phyloP scores from a whole-genome alignment of 2,888 invertebrate species.

The Helobdella robusta region DNA sequence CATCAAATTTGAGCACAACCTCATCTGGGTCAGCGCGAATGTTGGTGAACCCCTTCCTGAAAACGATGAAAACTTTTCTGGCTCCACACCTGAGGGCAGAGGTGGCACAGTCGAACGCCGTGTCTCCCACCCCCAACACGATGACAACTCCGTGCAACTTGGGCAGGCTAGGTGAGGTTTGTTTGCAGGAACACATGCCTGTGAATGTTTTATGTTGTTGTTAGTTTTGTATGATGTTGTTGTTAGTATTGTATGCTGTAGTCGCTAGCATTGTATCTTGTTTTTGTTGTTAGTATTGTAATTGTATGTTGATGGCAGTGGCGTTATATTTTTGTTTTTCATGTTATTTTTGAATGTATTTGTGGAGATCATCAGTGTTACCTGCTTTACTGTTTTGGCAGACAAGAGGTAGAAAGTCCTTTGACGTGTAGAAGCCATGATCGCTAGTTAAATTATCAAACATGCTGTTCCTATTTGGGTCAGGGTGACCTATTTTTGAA shows the following conservation, averaged over 20 bases:
- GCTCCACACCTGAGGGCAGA: constrained; percentile 92
- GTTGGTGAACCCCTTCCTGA: constrained; percentile 84
- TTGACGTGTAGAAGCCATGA: constrained; percentile 89
- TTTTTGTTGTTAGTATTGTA: too few relatives aligned
- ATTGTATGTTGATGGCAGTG: too few relatives aligned
- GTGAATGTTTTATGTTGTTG: too few relatives aligned
- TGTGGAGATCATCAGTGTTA: too few relatives aligned
- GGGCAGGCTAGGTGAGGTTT: constrained; percentile 55
- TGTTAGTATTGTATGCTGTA: too few relatives aligned
- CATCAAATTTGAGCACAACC: too few relatives aligned
- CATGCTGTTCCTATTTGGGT: constrained; percentile 70
- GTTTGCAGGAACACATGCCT: constrained; percentile 71
- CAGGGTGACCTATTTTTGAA: constrained; percentile 70
- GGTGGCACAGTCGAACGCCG: constrained; percentile 97
- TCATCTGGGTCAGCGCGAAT: constrained; percentile 96
- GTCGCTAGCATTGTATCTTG: too few relatives aligned
- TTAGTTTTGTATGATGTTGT: too few relatives aligned
- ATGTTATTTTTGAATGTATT: too few relatives aligned
- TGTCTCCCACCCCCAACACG: constrained; percentile 92
- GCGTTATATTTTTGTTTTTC: too few relatives aligned
- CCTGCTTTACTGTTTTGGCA: constrained; percentile 79
- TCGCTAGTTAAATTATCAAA: constrained; percentile 59
- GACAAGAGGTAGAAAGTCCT: constrained; percentile 79
- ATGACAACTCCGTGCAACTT: constrained; percentile 70
- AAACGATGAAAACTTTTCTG: constrained; percentile 77